Evolutionary conservation across 2,888 invertebrate species (phyloP), one percentile per base, ranked within the genome.

Genomic region (Mechanitis messenoides): DNA sequence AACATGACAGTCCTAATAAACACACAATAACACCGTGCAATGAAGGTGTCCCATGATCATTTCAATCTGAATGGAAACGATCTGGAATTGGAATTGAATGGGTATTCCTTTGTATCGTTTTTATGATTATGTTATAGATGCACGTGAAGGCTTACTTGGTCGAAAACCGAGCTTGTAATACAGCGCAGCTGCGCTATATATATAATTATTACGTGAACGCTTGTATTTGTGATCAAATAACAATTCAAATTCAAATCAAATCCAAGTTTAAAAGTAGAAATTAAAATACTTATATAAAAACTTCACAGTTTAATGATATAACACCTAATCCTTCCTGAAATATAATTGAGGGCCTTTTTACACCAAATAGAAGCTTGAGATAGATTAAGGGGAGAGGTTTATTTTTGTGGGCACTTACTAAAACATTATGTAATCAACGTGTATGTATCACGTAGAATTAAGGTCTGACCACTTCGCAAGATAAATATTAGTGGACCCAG

Each of bases 21-120:
- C 85, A 85, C 78, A 76, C 76, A 73, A 80, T 85, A 82, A 80
- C 75, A 66, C 64, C 69, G 69, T 71, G 56, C 76, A 75, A 79
- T 81, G 79, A 80, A 83, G 80, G 81, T 81, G 79, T 78, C 73
- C 76, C 77, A 72, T 81, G 78, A 84, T 83, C 82, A 83, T 75
- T 78, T 74, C 78, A 73, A 77, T 79, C 74, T 72, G 71, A 79
- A 77, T 71, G 73, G 74, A 74, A 79, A 72, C 80, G 80, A 79
- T 79, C 78, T 73, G 69, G 75, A 77, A 78, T 82, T 74, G 76
- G 73, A 76, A 77, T 74, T 74, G 65, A 66, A 68, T 63, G 68
- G 60, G 67, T 67, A 68, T 65, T 67, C 69, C 68, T 71, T 73
- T 72, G 75, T 76, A 74, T 73, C 64, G 62, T 63, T 71, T 70